Percentiles rank a stretch among this genome's conserved stretches.
Evolutionary conservation across 2,113 vertebrate species (phyloP).

Genomic region (Condylura cristata): DNA sequence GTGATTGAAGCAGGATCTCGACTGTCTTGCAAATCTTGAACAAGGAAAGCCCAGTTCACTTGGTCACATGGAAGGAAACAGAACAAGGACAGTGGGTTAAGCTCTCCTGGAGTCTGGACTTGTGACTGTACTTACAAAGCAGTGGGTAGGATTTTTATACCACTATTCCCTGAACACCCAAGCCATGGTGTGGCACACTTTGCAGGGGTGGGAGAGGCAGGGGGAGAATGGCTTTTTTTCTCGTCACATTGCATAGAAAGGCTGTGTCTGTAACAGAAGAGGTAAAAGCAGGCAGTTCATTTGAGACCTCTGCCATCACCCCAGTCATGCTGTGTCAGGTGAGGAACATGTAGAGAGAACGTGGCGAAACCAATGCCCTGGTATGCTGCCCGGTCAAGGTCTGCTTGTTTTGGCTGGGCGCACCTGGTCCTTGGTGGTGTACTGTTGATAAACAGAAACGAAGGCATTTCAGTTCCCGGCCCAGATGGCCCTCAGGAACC

Average conservation of each 20-base stretch:
- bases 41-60: constrained; percentile 14
- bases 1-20: neutral
- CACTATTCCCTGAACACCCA: neutral
- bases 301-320: neutral
- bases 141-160: neutral
- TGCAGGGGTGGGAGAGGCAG: neutral
- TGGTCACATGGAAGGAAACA: neutral
- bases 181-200: neutral
- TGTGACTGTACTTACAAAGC: neutral
- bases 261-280: neutral
- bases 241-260: neutral
- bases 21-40: constrained; percentile 21
- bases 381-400: constrained; percentile 28
- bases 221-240: neutral
- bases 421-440: constrained; percentile 2
- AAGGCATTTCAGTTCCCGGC: neutral
- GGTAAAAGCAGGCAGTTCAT: neutral
- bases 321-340: neutral
- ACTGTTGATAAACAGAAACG: constrained; percentile 17
- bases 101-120: neutral
- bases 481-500: neutral
- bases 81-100: neutral
- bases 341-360: constrained; percentile 28
- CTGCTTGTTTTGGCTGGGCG: constrained; percentile 31
- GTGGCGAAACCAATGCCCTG: neutral